These are phyloP conservation scores for Myotis lucifugus DNA, from an alignment of 2,113 vertebrate species.

Conservation along the genomic window DNA sequence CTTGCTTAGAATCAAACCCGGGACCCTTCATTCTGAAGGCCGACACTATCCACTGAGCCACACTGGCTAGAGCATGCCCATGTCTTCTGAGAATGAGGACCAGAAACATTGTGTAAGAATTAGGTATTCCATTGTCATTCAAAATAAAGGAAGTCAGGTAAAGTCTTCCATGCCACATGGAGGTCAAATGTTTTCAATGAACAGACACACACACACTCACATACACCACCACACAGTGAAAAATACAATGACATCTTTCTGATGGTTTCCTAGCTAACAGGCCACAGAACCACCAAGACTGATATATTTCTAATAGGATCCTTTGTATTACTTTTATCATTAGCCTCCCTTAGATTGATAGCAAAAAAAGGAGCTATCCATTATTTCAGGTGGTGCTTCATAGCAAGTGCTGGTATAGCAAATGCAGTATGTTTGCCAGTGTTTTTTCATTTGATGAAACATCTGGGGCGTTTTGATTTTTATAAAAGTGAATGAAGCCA, in stretches of 20 bases:
- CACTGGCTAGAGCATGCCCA: not conserved
- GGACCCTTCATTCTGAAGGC: no score
- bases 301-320: not conserved
- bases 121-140: not conserved
- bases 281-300: not conserved
- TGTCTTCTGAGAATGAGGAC: not conserved
- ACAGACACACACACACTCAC: not conserved
- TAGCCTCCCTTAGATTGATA: not conserved
- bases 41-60: no score
- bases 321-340: not conserved
- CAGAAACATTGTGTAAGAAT: not conserved
- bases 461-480: not conserved
- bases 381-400: not conserved
- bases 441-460: not conserved
- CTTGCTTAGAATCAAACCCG: no score
- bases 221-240: not conserved
- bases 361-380: not conserved
- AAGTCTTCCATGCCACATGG: not conserved
- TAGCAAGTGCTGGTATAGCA: not conserved
- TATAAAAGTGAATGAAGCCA: conserved; percentile 6
- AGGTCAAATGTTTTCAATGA: not conserved
- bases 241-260: not conserved
- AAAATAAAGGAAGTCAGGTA: not conserved
- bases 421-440: not conserved
- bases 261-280: not conserved